Percentiles rank a stretch among this genome's conserved stretches.
Evolutionary conservation across 2,888 invertebrate species (phyloP).

Genomic region (Spodoptera exigua): DNA sequence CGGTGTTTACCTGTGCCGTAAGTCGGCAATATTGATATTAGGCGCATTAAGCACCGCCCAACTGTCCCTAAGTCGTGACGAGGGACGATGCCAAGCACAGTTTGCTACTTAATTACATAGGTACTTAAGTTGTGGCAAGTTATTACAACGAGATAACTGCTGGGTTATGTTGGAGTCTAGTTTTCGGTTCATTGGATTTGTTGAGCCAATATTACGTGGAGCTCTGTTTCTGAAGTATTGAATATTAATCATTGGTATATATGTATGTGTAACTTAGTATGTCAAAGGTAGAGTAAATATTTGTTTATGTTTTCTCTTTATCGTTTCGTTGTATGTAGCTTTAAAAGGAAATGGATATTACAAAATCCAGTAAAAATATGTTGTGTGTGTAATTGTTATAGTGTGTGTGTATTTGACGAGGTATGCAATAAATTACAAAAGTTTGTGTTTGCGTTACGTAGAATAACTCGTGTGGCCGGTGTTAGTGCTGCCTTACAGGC

Average conservation of each 20-base stretch:
- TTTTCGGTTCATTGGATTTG: neutral
- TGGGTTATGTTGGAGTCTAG: conserved; percentile 1
- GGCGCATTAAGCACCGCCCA: conserved; percentile 2
- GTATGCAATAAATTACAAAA: neutral
- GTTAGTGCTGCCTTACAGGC: too few relatives aligned
- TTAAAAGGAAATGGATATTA: too few relatives aligned
- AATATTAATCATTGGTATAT: too few relatives aligned
- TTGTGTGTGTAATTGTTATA: too few relatives aligned
- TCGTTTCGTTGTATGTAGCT: too few relatives aligned
- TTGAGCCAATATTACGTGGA: too few relatives aligned
- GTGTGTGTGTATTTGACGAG: too few relatives aligned
- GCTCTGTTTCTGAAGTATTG: too few relatives aligned
- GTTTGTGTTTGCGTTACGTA: neutral
- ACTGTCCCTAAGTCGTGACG: conserved; percentile 21
- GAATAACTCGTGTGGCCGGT: neutral
- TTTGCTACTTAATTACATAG: conserved; percentile 21
- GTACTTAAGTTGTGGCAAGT: conserved; percentile 10
- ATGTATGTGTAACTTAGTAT: too few relatives aligned
- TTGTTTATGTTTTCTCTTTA: too few relatives aligned
- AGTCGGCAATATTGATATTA: conserved; percentile 41
- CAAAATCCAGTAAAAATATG: too few relatives aligned
- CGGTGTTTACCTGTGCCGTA: conserved; percentile 23
- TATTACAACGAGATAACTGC: conserved; percentile 4
- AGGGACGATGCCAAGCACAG: conserved; percentile 1
- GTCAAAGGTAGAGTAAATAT: too few relatives aligned